Conservation (phyloP, 2,888 invertebrate genomes). For the Lamproptera curius region DNA sequence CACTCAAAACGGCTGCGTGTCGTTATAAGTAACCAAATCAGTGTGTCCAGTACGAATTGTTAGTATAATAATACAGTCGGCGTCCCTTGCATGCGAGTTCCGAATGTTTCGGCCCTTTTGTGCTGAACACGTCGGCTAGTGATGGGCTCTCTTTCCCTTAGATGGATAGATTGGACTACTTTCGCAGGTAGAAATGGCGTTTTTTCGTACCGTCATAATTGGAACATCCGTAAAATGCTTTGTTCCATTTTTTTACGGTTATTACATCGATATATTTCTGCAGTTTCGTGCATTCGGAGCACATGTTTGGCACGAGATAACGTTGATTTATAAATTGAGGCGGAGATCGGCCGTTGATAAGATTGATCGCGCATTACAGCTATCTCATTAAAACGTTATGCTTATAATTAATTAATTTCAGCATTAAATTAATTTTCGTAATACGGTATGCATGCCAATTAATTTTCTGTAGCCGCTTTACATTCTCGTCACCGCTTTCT, state of each 20-base stretch:
- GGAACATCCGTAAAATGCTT: not conserved
- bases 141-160: constrained; percentile 51
- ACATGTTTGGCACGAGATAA: too few species aligned
- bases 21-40: constrained; percentile 21
- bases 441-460: too few species aligned
- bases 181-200: constrained; percentile 46
- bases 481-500: too few species aligned
- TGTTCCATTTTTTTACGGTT: not conserved
- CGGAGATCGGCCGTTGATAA: not conserved
- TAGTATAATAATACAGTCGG: constrained; percentile 60
- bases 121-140: constrained; percentile 55
- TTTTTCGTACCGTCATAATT: constrained; percentile 26
- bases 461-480: too few species aligned
- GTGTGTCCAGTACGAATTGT: constrained; percentile 43
- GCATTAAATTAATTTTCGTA: too few species aligned
- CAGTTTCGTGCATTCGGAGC: not conserved
- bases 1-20: constrained; percentile 34
- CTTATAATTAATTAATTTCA: too few species aligned
- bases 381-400: too few species aligned
- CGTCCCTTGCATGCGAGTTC: constrained; percentile 49
- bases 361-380: not conserved
- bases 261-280: not conserved
- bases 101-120: constrained; percentile 70
- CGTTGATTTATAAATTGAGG: too few species aligned
- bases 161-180: constrained; percentile 37